Evolutionary conservation across 2,888 invertebrate genomes (phyloP), one percentile per base, ranked within the genome.

Genomic region (Sarcophaga carnaria): DNA sequence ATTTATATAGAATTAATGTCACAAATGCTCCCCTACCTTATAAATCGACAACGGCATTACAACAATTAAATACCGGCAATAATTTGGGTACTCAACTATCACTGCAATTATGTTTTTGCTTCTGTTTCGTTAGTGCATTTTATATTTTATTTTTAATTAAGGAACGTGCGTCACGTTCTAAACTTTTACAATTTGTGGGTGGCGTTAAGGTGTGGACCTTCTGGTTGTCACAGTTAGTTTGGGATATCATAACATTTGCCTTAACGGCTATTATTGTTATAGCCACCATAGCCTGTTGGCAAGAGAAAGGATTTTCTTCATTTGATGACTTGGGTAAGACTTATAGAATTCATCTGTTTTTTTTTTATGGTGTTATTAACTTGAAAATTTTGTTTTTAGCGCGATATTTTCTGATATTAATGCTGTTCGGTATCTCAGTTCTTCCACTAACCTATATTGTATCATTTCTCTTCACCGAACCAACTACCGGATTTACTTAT

Each of bases 181-280:
- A 97, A 90, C 95, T 97, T 69, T 93, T 97, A 45, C 97, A 97
- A 91, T 96, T 96, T 90, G 96, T 97, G 0, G 96, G 97, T 5
- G 97, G 97, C 1, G 95, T 96, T 0, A 95, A 95, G 84, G 95
- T 96, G 0, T 93, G 94, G 10, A 95, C 96, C 1, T 96, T 96
- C 93, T 97, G 97, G 97, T 89, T 95, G 3, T 94, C 96, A 0
- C 95, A 96, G 0, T 95, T 95, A 8, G 66, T 96, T 0, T 97
- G 92, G 90, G 93, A 93, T 60, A 88, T 90, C 49, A 10, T 94
- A 8, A 95, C 96, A 2, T 95, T 96, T 93, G 96, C 96, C 96
- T 89, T 95, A 4, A 95, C 96, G 0, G 95, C 96, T 0, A 94
- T 96, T 0, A 96, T 95, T 5, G 92, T 96, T 1, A 90, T 96